Evolutionary conservation across 2,888 invertebrate species (phyloP).

Genomic region (Agrochola circellaris): DNA sequence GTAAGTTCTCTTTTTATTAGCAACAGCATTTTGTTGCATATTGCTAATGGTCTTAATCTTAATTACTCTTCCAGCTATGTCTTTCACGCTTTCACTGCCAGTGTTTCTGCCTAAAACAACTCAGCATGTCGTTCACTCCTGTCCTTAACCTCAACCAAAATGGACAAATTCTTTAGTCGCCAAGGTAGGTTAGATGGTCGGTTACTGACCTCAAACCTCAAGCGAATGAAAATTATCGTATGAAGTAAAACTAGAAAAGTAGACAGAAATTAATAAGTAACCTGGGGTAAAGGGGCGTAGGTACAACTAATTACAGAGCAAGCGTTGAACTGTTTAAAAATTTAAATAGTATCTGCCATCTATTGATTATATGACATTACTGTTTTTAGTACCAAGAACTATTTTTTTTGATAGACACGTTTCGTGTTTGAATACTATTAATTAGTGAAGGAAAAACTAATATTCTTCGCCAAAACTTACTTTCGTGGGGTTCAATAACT

Average conservation of each 20-base stretch:
- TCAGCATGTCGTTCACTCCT: neutral
- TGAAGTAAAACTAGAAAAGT: neutral
- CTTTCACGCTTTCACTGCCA: neutral
- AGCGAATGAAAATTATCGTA: neutral
- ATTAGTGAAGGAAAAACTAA: constrained; percentile 6
- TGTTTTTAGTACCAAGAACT: constrained; percentile 12
- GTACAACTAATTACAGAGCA: constrained; percentile 7
- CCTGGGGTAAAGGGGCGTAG: neutral
- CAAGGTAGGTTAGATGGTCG: neutral
- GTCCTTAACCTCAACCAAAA: neutral
- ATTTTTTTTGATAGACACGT: neutral
- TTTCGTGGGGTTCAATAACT: constrained; percentile 35
- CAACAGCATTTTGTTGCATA: neutral
- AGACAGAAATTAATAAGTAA: constrained; percentile 3
- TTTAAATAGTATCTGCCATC: neutral
- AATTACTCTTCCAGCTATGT: neutral
- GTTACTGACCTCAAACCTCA: neutral
- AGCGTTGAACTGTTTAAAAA: constrained; percentile 19
- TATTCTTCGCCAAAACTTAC: constrained; percentile 2
- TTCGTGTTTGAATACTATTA: constrained; percentile 7
- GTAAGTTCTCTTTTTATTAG: constrained; percentile 12
- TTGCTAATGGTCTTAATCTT: neutral
- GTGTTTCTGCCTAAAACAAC: neutral
- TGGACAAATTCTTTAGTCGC: neutral
- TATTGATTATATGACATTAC: constrained; percentile 3